These are phyloP conservation scores for Megastigmus dorsalis DNA, from an alignment of 2,888 invertebrate species.

Conservation along the genomic window DNA sequence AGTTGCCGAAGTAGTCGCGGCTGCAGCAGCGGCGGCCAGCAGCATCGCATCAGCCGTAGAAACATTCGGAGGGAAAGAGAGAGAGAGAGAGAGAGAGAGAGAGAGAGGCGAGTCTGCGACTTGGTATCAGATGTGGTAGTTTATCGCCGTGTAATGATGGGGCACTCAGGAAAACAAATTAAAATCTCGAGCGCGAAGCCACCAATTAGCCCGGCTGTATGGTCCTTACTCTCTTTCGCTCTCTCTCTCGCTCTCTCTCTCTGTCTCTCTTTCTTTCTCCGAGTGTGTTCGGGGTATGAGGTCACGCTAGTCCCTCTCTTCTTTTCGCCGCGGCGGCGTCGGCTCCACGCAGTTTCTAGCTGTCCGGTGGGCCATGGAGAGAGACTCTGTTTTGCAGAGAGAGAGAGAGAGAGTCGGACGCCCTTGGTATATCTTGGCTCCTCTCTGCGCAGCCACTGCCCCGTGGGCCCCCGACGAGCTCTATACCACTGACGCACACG, in stretches of 20 bases:
- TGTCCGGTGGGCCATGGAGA: no score
- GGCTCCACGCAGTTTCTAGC: no score
- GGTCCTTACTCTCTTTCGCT: not conserved
- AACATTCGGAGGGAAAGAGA: not conserved
- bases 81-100: conserved; percentile 10
- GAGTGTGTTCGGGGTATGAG: no score
- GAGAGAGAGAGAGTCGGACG: no score
- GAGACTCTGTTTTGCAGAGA: no score
- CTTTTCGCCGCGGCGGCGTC: no score
- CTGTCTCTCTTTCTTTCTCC: no score
- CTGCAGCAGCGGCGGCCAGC: not conserved
- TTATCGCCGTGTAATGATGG: conserved; percentile 56
- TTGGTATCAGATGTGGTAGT: conserved; percentile 52
- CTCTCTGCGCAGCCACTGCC: no score
- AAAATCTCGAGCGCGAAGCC: conserved; percentile 56
- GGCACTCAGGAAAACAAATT: conserved; percentile 55
- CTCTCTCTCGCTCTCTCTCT: not conserved
- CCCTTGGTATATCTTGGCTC: no score
- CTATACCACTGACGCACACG: no score
- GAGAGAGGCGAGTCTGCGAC: not conserved
- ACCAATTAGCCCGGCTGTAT: conserved; percentile 49
- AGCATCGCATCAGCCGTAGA: not conserved
- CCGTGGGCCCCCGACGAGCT: no score
- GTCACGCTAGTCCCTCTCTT: no score
- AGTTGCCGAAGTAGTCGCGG: not conserved